Base-by-base conservation (phyloP, 2,113 vertebrate genomes). In the Speoplatyrhinus poulsoni region DNA sequence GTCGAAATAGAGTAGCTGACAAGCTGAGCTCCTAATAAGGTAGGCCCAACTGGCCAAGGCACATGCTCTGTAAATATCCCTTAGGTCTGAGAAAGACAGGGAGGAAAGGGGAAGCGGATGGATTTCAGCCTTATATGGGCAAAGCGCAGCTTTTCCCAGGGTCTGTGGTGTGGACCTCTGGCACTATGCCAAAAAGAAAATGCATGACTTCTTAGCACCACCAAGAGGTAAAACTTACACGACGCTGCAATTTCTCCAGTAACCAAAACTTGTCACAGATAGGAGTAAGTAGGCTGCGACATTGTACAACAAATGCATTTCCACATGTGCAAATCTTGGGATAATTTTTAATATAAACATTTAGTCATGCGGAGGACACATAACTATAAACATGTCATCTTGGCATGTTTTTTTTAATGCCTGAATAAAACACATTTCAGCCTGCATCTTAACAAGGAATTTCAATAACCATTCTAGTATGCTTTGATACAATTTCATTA, bases 41-140 rank as follows among this genome's bases (percentile, higher is more conserved):
- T 86, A 89, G 87, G 84, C 79, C 73, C 58, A 77, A 84, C 83
- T 77, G 86, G 86, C 83, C 69, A 61, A 84, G 83, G 76, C 77
- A 0, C 82, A 70, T 80, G 84, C 90, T 92, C 89, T 93, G 90
- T 90, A 94, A 93, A 93, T 93, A 93, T 91, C 89, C 84, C 84
- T 79, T 79, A 77, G 87, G 88, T 88, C 89, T 91, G 90, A 91
- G 91, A 90, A 90, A 88, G 88, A 84, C 72, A 72, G 70, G 81
- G 88, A 90, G 90, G 89, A 89, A 91, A 86, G 90, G 88, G 88
- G 86, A 87, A 92, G 90, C 88, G 90, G 91, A 93, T 90, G 90
- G 91, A 92, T 92, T 90, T 88, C 84, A 90, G 79, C 92, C 93
- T 92, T 94, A 93, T 93, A 93, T 92, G 92, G 93, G 85, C 82